Base-by-base conservation (phyloP, 2,797 vertebrate genomes). In the Onychomys arenicola region DNA sequence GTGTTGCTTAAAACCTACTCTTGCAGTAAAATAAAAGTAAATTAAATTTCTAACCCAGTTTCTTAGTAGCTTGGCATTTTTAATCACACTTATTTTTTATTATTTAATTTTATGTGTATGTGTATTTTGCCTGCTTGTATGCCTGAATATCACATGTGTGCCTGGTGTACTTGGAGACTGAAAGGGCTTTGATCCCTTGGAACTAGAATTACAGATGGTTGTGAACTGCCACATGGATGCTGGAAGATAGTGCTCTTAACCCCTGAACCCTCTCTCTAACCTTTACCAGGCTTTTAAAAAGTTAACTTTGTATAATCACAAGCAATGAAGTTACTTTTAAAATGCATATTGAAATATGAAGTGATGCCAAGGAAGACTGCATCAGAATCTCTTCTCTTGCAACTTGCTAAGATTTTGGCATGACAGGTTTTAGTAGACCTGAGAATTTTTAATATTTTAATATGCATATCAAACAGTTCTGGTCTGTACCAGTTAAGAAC, bases 11-110 rank as follows among this genome's bases (percentile, higher is more conserved):
- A 91, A 89, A 86, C 32, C 19, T 91, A 32, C 43, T 93, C 92
- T 43, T 81, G 29, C 27, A 69, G 2, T 92, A 93, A 91, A 67
- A 59, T 87, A 69, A 94, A 89, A 82, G 46, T 85, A 91, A 93
- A 32, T 77, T 94, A 92, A 49, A 23, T 59, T 65, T 89, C 80
- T 92, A 49, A 46, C 32, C 32, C 34, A 32, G 49, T 89, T 95
- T 91, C 75, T 73, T 96, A 46, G 43, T 87, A 61, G 77, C n/a
- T 84, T 69, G 46, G 27, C 46, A 78, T 81, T 94, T 95, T 96
- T 77, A 63, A 63, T 63, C 27, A 10, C 3, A 16, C 25, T 43
- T 63, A 32, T 13, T 82, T 59, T 29, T 63, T 63, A 84, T 84
- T 65, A 65, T 65, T 65, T 46, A 65, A 65, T 65, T 84, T 32